phyloP scores from a whole-genome alignment of 2,888 invertebrate species.

The Prionchulus punctatus region DNA sequence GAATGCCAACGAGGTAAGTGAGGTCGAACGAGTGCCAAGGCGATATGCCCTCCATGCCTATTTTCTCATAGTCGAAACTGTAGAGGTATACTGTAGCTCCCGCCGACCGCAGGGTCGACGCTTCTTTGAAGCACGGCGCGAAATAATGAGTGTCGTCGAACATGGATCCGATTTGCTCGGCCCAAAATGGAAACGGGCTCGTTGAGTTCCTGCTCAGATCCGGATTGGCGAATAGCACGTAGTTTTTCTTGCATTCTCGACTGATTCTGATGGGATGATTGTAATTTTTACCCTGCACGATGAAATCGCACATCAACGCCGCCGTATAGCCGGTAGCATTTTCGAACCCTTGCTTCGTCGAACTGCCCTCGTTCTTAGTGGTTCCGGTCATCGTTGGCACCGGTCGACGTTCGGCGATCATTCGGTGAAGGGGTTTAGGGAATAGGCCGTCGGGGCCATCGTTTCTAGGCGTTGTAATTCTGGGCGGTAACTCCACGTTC shows the following conservation, averaged over 20 bases:
- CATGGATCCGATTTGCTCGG: neutral
- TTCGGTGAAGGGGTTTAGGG: neutral
- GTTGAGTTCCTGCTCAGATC: neutral
- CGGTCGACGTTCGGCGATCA: slow-evolving; percentile 1
- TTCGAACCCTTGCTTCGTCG: neutral
- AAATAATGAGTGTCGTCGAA: neutral
- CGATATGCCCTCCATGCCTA: neutral
- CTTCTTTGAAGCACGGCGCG: neutral
- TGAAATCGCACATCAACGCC: neutral
- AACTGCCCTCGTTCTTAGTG: neutral
- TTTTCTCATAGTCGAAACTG: slow-evolving; percentile 9
- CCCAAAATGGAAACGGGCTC: neutral
- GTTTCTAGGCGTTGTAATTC: neutral
- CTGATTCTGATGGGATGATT: neutral
- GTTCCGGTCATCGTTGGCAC: slow-evolving; percentile 6
- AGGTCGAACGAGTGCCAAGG: slow-evolving; percentile 12
- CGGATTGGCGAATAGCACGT: neutral
- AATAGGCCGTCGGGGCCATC: slow-evolving; percentile 7
- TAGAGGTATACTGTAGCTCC: slow-evolving; percentile 9
- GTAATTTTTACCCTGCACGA: neutral
- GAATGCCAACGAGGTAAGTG: slow-evolving; percentile 10
- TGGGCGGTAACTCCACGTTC: neutral
- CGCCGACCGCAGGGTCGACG: neutral
- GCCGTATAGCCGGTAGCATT: neutral
- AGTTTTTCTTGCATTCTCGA: neutral